A percentile compares a stretch with the other conserved stretches of the same genome.
These are phyloP conservation scores for Radopholus similis DNA, from an alignment of 1,140 invertebrate species.

Conservation along the genomic window DNA sequence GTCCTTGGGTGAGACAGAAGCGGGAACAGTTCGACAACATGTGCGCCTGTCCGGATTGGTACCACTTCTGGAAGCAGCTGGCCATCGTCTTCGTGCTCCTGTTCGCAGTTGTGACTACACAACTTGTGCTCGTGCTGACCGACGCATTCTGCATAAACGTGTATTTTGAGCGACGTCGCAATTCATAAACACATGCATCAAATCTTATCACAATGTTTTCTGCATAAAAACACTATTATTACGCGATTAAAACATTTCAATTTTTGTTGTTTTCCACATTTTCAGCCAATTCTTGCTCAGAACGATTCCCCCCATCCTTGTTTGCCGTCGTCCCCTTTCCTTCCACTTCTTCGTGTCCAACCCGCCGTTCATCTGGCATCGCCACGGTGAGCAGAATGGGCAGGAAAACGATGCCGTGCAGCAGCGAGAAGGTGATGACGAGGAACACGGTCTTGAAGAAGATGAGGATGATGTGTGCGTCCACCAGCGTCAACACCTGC, in stretches of 20 bases:
- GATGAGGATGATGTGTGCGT: constrained; percentile 57
- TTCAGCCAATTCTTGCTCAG: neutral
- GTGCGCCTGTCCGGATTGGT: too few species aligned
- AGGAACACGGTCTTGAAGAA: constrained; percentile 53
- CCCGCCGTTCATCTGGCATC: constrained; percentile 12
- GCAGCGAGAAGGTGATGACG: constrained; percentile 48
- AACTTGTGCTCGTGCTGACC: too few species aligned
- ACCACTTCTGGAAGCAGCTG: too few species aligned
- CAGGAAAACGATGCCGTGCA: constrained; percentile 49
- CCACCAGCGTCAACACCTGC: constrained; percentile 44
- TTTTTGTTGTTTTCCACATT: neutral
- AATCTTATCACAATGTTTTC: too few species aligned
- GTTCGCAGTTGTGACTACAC: too few species aligned
- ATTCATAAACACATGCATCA: too few species aligned
- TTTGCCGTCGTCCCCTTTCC: neutral
- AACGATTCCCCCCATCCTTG: neutral
- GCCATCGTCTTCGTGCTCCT: too few species aligned
- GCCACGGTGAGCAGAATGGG: constrained; percentile 44
- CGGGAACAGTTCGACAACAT: too few species aligned
- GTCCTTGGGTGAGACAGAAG: too few species aligned
- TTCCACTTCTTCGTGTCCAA: neutral
- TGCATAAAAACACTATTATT: too few species aligned
- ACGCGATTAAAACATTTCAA: neutral
- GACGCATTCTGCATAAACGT: too few species aligned
- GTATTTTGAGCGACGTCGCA: too few species aligned